Evolutionary conservation across 2,797 vertebrate genomes (phyloP).

Genomic region (Odontamblyopus lacepedii): DNA sequence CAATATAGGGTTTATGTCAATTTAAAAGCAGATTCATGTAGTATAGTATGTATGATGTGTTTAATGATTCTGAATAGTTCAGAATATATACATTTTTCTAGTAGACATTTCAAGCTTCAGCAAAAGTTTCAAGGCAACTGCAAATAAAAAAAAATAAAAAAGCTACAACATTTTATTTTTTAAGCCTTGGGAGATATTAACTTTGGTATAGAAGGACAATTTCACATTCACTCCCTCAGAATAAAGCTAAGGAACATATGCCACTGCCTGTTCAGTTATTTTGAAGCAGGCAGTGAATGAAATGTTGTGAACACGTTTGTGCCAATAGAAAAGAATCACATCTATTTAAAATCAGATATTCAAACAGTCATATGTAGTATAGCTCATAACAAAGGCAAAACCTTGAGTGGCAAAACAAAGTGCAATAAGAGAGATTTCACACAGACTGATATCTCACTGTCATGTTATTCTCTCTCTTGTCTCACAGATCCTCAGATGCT

Average conservation of each 20-base stretch:
- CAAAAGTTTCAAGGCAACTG: constrained; percentile 1
- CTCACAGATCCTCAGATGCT: constrained; percentile 46
- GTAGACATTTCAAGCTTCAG: neutral
- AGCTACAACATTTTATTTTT: neutral
- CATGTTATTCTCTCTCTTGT: constrained; percentile 53
- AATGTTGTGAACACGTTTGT: neutral
- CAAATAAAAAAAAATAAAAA: neutral
- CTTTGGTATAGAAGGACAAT: neutral
- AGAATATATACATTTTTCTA: neutral
- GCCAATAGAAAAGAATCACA: neutral
- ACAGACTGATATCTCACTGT: constrained; percentile 44
- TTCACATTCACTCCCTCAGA: neutral
- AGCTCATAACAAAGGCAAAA: constrained; percentile 16
- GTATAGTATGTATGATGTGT: too few relatives aligned
- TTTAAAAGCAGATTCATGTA: neutral
- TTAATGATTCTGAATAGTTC: too few relatives aligned
- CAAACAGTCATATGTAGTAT: neutral
- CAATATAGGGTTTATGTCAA: neutral
- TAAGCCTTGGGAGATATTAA: neutral
- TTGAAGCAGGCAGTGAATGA: neutral
- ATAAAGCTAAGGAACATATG: neutral
- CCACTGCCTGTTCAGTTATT: neutral
- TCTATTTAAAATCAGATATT: constrained; percentile 6
- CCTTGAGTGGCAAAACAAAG: constrained; percentile 23
- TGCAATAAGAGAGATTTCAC: constrained; percentile 42